Base-by-base conservation (phyloP, 2,797 vertebrate species). In the Macroramphosus scolopax region DNA sequence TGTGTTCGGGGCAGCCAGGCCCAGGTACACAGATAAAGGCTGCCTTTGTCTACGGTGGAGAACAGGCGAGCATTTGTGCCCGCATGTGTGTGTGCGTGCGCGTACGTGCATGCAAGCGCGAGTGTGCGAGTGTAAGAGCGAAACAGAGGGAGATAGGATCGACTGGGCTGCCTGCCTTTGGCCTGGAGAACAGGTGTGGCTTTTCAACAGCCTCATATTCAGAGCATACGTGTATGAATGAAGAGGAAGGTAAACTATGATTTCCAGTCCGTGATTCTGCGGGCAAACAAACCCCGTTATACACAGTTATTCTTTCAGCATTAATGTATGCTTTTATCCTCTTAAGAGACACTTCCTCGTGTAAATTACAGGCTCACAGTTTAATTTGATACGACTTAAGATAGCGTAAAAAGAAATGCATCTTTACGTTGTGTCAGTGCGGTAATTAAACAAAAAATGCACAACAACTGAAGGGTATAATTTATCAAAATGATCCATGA, bases 21-120 rank as follows among this genome's bases (percentile, higher is more conserved):
- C 68, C 66, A 72, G 73, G 68, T 69, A 56, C 46, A 32, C 63
- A 66, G 38, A 90, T 84, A 89, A 89, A 89, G 79, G 71, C 75
- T 44, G 66, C 66, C 85, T 84, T 90, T 91, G 89, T 90, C 78
- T 88, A 41, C 54, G 46, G 42, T 49, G 28, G 63, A 68, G 86
- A 89, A 89, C 85, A 90, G 87, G 85, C 86, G 87, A 78, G 79
- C 84, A 77, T 88, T 89, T 90, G 87, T 88, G 73, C 52, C 29
- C 55, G 72, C 20, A 33, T 29, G 2, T 44, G 56, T 54, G 20
- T 22, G 20, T 22, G 20, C 6, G 25, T 7, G 22, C 12, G n/a
- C 9, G 13, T 13, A 20, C 20, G n/a, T 16, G 34, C 36, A 36
- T 47, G n/a, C 39, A 44, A 41, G 40, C 30, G 45, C 17, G 47